Conservation (phyloP, 2,888 invertebrate species). For the Xestia c-nigrum region DNA sequence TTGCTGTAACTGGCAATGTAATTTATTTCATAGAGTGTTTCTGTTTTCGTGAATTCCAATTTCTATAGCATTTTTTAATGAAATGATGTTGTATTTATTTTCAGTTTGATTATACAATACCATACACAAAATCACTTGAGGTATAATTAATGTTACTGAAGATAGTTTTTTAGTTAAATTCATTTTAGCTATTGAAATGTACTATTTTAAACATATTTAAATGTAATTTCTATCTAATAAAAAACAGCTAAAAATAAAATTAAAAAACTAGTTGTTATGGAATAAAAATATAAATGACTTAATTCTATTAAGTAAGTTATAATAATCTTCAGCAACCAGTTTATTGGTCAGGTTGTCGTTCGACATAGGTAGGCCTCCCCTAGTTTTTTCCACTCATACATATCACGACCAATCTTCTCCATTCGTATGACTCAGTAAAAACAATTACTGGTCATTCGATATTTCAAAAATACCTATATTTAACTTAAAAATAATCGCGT, state of each 20-base stretch:
- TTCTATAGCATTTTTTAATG: neutral
- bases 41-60: neutral
- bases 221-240: too few species aligned
- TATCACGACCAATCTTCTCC: too few species aligned
- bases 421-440: conserved; percentile 18
- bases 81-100: neutral
- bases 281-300: too few species aligned
- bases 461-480: conserved; percentile 37
- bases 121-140: neutral
- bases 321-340: too few species aligned
- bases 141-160: neutral
- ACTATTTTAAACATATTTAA: too few species aligned
- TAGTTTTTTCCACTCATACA: too few species aligned
- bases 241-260: too few species aligned
- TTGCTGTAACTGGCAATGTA: neutral
- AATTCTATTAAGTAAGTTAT: too few species aligned
- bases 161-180: neutral
- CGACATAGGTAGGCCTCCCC: too few species aligned
- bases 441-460: neutral
- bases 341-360: too few species aligned
- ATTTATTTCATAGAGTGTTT: neutral
- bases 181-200: too few species aligned
- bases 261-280: too few species aligned
- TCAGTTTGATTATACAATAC: neutral
- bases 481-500: conserved; percentile 44